A percentile compares a stretch with the other conserved stretches of the same genome.
These are phyloP conservation scores for Hyperopisus bebe DNA, from an alignment of 2,113 vertebrate genomes.

Conservation along the genomic window DNA sequence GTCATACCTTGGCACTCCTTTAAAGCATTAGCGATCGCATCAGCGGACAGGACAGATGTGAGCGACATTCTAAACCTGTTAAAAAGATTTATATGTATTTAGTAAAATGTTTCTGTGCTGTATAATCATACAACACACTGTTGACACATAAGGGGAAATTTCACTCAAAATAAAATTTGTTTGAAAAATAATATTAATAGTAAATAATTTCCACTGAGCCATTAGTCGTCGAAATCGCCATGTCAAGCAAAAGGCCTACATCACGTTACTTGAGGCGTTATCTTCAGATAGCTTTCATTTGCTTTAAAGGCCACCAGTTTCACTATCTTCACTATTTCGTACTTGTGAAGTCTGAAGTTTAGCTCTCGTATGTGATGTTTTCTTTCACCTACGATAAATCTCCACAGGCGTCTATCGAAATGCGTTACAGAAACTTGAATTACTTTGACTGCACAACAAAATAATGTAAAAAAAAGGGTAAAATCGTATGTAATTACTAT, in stretches of 20 bases:
- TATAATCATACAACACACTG: background rate
- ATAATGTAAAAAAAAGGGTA: background rate
- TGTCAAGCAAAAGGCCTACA: background rate
- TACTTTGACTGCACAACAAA: background rate
- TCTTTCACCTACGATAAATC: background rate
- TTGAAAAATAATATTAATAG: background rate
- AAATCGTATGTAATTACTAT: background rate
- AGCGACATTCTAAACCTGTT: conserved; percentile 84
- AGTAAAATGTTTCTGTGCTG: conserved; percentile 3
- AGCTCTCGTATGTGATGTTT: background rate
- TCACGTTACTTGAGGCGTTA: background rate
- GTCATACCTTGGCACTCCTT: conserved; percentile 93
- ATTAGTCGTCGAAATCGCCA: background rate
- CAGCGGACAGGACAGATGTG: conserved; percentile 78
- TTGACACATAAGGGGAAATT: background rate
- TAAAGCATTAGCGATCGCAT: conserved; percentile 83
- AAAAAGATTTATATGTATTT: conserved; percentile 37
- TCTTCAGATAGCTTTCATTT: background rate
- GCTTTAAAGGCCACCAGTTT: background rate
- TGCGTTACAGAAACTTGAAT: background rate
- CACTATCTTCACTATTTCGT: background rate
- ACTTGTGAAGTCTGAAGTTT: background rate
- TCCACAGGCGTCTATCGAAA: background rate
- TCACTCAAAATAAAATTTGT: background rate
- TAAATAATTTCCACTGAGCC: background rate